Base-by-base conservation (phyloP, 1,140 invertebrate species). In the Eciton burchellii region DNA sequence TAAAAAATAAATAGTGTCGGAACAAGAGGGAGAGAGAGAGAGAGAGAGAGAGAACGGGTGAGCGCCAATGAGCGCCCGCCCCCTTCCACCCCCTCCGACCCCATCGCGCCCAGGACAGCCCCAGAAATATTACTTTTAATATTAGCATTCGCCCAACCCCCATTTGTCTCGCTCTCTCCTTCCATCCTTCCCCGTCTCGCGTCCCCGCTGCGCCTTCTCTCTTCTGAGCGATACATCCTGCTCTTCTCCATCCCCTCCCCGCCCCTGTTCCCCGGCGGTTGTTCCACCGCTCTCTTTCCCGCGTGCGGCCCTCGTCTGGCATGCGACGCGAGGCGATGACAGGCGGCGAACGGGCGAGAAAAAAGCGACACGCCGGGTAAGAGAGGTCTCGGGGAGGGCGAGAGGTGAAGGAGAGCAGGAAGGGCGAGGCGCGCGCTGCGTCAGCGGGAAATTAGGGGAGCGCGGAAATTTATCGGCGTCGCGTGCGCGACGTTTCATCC, bases 1-100 rank as follows among this genome's bases (percentile, higher is more conserved):
- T 92, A 92, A 92, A 79, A 92, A 92, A 92, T 92, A 92, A 92
- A 92, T 92, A 92, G 89, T 90, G 84, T 81, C 82, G 63, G 71
- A 71, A 45, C 62, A 66, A 88, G 73, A 47, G 84, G 65, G 86
- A 60, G 86, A 88, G 84, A 79, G 84, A 70, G 52, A 21, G 54
- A 19, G 59, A 49, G 59, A 19, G 72, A 66, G 45, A 26, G 81
- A 54, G n/a, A n/a, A n/a, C n/a, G n/a, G n/a, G 21, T n/a, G 83
- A 65, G 73, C 21, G n/a, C 60, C n/a, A n/a, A n/a, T n/a, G n/a
- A n/a, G 59, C 63, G 66, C 84, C 71, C 73, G 81, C 77, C 84
- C 49, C 9, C 76, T n/a, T n/a, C n/a, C n/a, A n/a, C n/a, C n/a
- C 35, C 35, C 35, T 35, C 6, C 35, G 2, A 3, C 35, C 35